Conservation (phyloP, 2,113 vertebrate species). For the Lates calcarifer region DNA sequence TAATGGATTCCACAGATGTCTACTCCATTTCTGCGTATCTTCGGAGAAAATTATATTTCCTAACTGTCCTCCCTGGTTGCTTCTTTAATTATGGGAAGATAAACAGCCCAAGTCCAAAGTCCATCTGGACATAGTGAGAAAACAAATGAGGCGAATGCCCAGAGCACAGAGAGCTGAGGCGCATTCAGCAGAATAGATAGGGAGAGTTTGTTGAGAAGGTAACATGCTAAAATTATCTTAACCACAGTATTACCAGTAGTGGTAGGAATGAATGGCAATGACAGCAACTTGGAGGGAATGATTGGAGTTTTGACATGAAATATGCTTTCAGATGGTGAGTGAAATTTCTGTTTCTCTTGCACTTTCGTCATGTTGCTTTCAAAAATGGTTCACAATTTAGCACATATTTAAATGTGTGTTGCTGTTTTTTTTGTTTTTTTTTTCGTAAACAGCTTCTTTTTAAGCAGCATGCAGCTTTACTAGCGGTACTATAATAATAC, state of each 20-base stretch:
- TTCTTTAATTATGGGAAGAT: conserved; percentile 14
- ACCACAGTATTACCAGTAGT: neutral
- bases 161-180: neutral
- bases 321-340: conserved; percentile 63
- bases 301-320: conserved; percentile 4
- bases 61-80: neutral
- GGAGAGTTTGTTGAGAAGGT: neutral
- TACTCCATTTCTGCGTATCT: neutral
- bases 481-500: too few relatives aligned
- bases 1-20: neutral
- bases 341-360: neutral
- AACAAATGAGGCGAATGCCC: conserved; percentile 23
- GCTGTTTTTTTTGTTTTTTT: neutral
- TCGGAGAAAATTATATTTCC: neutral
- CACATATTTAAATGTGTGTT: neutral
- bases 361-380: neutral
- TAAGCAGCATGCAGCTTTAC: too few relatives aligned
- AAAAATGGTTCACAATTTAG: neutral
- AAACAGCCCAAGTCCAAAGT: conserved; percentile 68
- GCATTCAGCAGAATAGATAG: neutral
- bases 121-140: conserved; percentile 29
- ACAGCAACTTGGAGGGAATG: neutral
- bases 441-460: neutral
- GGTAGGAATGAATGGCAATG: neutral
- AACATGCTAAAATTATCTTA: neutral